phyloP scores from a whole-genome alignment of 2,888 invertebrate species.

The Seira sanloemensis region DNA sequence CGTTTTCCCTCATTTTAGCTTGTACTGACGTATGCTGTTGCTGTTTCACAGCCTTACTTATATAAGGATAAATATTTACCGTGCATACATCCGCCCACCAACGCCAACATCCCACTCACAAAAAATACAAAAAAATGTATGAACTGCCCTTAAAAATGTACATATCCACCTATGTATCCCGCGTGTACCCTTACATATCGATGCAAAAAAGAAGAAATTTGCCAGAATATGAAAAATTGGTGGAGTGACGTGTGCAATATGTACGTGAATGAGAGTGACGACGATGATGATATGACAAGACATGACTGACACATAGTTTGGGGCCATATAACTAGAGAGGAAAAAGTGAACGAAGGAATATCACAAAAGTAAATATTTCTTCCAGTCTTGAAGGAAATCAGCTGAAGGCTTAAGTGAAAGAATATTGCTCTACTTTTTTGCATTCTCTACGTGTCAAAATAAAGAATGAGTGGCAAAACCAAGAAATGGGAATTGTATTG shows the following conservation, averaged over 20 bases:
- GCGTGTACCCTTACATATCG: too few relatives aligned
- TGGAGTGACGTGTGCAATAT: background rate
- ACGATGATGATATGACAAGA: background rate
- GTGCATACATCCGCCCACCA: background rate
- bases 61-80: background rate
- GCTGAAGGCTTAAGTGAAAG: background rate
- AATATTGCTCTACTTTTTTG: background rate
- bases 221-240: background rate
- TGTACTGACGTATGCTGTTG: too few relatives aligned
- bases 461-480: background rate
- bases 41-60: too few relatives aligned
- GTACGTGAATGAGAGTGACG: background rate
- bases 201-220: background rate
- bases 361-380: slow-evolving; percentile 1
- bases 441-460: background rate
- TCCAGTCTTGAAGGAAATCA: background rate
- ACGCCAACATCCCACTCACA: background rate
- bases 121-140: too few relatives aligned
- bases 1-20: too few relatives aligned
- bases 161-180: too few relatives aligned
- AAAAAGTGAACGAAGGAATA: slow-evolving; percentile 1
- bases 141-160: background rate
- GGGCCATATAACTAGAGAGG: background rate
- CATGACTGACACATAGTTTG: background rate
- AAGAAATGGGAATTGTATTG: background rate